A percentile compares a stretch with the other conserved stretches of the same genome.
Conservation (phyloP, 2,797 vertebrate genomes). For the Danionella dracula region DNA sequence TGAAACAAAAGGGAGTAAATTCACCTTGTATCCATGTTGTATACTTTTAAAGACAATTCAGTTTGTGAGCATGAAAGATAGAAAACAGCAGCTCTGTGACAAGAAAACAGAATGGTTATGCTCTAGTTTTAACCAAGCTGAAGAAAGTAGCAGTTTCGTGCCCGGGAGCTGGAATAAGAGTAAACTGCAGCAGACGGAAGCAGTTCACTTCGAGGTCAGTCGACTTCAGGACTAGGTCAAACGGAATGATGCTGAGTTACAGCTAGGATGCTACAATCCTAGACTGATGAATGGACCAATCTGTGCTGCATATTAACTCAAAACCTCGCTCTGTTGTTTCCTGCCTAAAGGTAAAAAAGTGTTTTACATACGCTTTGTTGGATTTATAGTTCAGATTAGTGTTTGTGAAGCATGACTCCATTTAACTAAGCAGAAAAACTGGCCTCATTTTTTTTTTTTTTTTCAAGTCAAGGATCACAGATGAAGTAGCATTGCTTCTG, state of each 20-base stretch:
- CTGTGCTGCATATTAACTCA: not conserved
- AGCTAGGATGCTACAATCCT: not conserved
- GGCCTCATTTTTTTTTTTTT: conserved; percentile 11
- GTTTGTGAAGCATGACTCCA: not conserved
- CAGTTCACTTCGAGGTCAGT: not conserved
- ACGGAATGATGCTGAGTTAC: not conserved
- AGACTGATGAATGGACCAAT: too few species aligned
- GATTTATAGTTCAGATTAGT: not conserved
- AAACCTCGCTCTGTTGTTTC: not conserved
- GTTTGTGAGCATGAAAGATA: not conserved
- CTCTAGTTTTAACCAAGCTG: not conserved
- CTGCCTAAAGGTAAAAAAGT: not conserved
- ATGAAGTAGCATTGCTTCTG: not conserved
- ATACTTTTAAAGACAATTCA: not conserved
- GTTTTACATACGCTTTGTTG: not conserved
- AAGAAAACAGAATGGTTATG: not conserved
- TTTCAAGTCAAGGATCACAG: conserved; percentile 6
- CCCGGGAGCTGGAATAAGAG: not conserved
- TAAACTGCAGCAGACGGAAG: conserved; percentile 7
- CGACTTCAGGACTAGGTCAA: conserved; percentile 8
- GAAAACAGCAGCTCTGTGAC: not conserved
- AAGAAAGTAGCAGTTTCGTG: not conserved
- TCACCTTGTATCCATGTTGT: not conserved
- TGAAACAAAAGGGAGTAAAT: not conserved
- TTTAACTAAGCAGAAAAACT: not conserved